phyloP scores from a whole-genome alignment of 1,140 invertebrate genomes.

The Magallana angulata region DNA sequence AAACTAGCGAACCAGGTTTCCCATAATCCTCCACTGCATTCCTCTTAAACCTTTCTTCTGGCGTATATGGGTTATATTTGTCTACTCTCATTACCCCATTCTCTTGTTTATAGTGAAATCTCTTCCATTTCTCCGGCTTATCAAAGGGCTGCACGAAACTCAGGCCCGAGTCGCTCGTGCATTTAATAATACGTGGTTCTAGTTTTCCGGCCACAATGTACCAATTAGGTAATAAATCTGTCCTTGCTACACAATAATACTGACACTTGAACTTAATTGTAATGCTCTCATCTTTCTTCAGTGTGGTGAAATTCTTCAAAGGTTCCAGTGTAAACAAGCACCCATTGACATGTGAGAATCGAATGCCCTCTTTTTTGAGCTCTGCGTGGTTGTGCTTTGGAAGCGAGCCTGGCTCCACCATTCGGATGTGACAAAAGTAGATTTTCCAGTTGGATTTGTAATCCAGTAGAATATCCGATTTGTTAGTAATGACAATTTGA shows the following conservation, averaged over 20 bases:
- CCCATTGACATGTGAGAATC: constrained; percentile 71
- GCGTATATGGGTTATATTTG: constrained; percentile 68
- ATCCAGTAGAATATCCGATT: constrained; percentile 46
- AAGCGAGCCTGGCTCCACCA: constrained; percentile 67
- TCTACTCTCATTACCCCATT: constrained; percentile 60
- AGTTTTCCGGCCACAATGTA: constrained; percentile 63
- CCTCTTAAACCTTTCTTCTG: constrained; percentile 64
- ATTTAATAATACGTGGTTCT: constrained; percentile 61
- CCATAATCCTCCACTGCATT: constrained; percentile 55
- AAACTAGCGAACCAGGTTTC: constrained; percentile 51
- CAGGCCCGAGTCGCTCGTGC: constrained; percentile 68
- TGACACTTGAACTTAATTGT: constrained; percentile 64
- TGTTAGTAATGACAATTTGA: constrained; percentile 59
- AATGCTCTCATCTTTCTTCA: constrained; percentile 60
- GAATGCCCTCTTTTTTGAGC: constrained; percentile 59
- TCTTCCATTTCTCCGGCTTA: constrained; percentile 63
- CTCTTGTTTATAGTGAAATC: constrained; percentile 65
- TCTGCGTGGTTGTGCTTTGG: constrained; percentile 53
- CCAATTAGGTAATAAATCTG: constrained; percentile 68
- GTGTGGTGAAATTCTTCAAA: constrained; percentile 58
- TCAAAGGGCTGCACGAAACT: constrained; percentile 69
- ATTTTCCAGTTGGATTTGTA: constrained; percentile 65
- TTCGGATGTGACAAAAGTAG: constrained; percentile 72
- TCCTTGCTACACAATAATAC: constrained; percentile 68
- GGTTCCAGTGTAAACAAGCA: constrained; percentile 69